Base-by-base conservation (phyloP, 2,888 invertebrate genomes). In the Muschampia plurimacula region DNA sequence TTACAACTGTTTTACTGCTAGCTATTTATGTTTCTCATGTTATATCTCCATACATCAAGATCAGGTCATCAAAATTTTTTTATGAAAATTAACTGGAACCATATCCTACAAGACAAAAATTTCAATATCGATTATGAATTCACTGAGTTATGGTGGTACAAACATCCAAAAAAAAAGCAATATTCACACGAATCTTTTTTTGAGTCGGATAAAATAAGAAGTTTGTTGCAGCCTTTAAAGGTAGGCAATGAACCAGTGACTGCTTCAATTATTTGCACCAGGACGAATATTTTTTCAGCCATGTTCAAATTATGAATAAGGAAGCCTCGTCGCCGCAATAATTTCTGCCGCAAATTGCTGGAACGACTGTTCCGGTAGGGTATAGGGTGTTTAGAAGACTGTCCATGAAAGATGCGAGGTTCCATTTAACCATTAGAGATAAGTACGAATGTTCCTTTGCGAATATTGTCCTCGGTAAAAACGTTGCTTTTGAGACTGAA, bases 321-420 rank as follows among this genome's bases (percentile, higher is more conserved):
- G 41, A 62, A 62, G 15, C 62, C 13, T 6, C 39, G 62, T n/a
- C 62, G 62, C 62, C 39, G n/a, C 62, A 13, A 39, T 62, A 39
- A 62, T 62, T 41, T 41, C 62, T 39, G 13, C 15, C 15, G 41
- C 39, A 62, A 62, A 62, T 62, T 62, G 39, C 62, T 62, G 13
- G 41, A 36, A 62, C 36, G 39, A 41, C 62, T 6, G 62, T 41
- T 62, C 62, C 62, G 62, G 41, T 39, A n/a, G n/a, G 41, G 15
- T n/a, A 62, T 15, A 39, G 62, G 62, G 64, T 64, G 64, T 44
- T 62, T 39, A 64, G 63, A 9, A 62, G 62, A 39, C 39, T 62
- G n/a, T n/a, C 59, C n/a, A 60, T 36, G 59, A 36, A 60, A 60
- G 59, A 60, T 22, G 59, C 32, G 36, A 36, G 52, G 36, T 60